Conservation (phyloP, 1,140 invertebrate species). For the Drosophila nasuta region DNA sequence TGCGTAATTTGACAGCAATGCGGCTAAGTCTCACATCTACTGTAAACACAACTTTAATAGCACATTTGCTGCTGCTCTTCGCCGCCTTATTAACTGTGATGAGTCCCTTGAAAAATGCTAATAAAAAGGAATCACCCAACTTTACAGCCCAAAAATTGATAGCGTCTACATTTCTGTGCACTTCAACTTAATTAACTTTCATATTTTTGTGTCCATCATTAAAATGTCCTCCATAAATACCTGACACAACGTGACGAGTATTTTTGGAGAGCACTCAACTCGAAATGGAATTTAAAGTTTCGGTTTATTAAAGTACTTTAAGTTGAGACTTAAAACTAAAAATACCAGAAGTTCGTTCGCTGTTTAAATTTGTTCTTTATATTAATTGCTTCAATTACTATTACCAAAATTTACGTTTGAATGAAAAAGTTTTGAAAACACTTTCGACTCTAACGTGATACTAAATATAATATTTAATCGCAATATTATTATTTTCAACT, state of each 20-base stretch:
- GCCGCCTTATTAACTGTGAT: constrained; percentile 45
- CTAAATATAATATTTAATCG: not conserved
- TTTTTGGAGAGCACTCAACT: not conserved
- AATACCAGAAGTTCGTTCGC: too few species aligned
- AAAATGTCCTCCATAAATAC: constrained; percentile 8
- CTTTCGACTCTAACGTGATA: not conserved
- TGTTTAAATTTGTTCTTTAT: too few species aligned
- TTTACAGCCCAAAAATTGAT: constrained; percentile 40
- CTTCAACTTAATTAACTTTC: constrained; percentile 29
- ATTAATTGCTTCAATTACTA: too few species aligned
- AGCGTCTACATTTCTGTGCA: constrained; percentile 16
- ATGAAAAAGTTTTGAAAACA: not conserved
- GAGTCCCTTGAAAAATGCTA: constrained; percentile 40
- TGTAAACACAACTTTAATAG: constrained; percentile 48
- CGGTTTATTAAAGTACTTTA: not conserved
- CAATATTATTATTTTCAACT: not conserved
- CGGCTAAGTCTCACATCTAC: constrained; percentile 25
- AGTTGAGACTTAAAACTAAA: too few species aligned
- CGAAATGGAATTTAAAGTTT: not conserved
- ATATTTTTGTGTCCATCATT: constrained; percentile 23
- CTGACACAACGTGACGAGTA: not conserved
- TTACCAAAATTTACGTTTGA: not conserved
- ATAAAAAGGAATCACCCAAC: constrained; percentile 41
- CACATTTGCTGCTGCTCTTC: constrained; percentile 29
- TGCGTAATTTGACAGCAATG: constrained; percentile 62